Base-by-base conservation (phyloP, 1,140 invertebrate genomes). In the Drosophila burlai region DNA sequence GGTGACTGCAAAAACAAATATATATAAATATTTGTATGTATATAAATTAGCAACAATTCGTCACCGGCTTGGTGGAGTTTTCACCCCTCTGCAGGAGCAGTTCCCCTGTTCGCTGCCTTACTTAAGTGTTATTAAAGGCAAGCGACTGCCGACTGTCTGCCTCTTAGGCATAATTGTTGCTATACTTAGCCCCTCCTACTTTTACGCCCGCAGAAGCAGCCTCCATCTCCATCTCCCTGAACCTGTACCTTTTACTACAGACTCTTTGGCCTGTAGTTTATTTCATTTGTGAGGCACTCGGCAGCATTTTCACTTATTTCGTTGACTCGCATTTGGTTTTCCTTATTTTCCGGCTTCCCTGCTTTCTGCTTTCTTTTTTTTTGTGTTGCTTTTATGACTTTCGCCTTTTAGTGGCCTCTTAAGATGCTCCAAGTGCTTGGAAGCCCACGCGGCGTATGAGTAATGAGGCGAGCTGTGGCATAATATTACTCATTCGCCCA, bases 361-460 rank as follows among this genome's bases (percentile, higher is more conserved):
- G 24, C 8, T 62, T 24, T 24, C n/a, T 7, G 10, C 16, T 15
- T 6, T 10, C 29, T 49, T 49, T 50, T 18, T 63, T 64, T 61
- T 81, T 60, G 81, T 64, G 57, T 81, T 60, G 81, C 80, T 81
- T 89, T 89, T 89, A 89, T 89, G 84, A 90, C 84, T 89, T 89
- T 89, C 84, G 84, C 81, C 85, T 87, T 87, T 87, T 87, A 87
- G 84, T 89, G 84, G 84, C 81, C 69, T 84, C 81, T 87, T 87
- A 87, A 84, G 84, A 79, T 63, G 81, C 69, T 71, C 59, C 45
- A 64, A 87, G 84, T 89, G 81, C 72, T 81, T 78, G 65, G 38
- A 52, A 47, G 72, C 45, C 72, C 50, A 61, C 69, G 60, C 49
- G 29, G 67, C 85, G 77, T 84, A 89, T 89, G 84, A 89, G 84